A percentile compares a stretch with the other conserved stretches of the same genome.
Evolutionary conservation across 2,888 invertebrate genomes (phyloP).

Genomic region (Amphimallon solstitiale): DNA sequence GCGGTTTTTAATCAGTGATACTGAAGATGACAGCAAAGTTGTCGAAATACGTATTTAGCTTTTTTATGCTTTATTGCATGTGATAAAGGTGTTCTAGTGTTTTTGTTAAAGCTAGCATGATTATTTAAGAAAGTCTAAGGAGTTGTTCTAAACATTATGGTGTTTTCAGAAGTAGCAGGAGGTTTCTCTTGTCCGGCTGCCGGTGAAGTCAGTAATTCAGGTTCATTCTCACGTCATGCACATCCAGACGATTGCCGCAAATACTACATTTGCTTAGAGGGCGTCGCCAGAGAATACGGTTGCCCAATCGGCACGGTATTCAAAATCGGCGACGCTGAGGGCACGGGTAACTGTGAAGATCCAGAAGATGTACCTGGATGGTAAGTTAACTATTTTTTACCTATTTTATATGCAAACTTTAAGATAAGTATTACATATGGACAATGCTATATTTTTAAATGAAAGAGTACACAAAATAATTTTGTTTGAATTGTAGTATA

Average conservation of each 20-base stretch:
- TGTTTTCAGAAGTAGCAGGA: slow-evolving; percentile 82
- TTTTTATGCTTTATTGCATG: too few relatives aligned
- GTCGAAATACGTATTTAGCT: too few relatives aligned
- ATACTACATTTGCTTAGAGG: slow-evolving; percentile 94
- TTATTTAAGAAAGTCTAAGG: too few relatives aligned
- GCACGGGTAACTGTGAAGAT: slow-evolving; percentile 92
- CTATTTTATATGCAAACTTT: not conserved
- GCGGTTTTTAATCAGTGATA: too few relatives aligned
- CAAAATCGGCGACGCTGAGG: slow-evolving; percentile 91
- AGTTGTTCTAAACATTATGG: not conserved
- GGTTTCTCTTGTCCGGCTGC: slow-evolving; percentile 88
- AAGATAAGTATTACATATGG: too few relatives aligned
- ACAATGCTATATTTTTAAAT: too few relatives aligned
- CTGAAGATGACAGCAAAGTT: too few relatives aligned
- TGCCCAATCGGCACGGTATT: slow-evolving; percentile 96
- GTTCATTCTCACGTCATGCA: slow-evolving; percentile 93
- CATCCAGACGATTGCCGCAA: slow-evolving; percentile 95
- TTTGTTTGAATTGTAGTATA: too few relatives aligned
- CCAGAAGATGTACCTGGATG: slow-evolving; percentile 97
- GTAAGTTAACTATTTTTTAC: slow-evolving; percentile 69
- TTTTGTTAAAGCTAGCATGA: not conserved
- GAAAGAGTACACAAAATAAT: too few relatives aligned
- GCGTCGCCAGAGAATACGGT: slow-evolving; percentile 91
- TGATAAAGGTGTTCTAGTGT: too few relatives aligned
- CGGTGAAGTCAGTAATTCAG: slow-evolving; percentile 83